A percentile compares a stretch with the other conserved stretches of the same genome.
Evolutionary conservation across 2,888 invertebrate species (phyloP).

Genomic region (Agrochola litura): DNA sequence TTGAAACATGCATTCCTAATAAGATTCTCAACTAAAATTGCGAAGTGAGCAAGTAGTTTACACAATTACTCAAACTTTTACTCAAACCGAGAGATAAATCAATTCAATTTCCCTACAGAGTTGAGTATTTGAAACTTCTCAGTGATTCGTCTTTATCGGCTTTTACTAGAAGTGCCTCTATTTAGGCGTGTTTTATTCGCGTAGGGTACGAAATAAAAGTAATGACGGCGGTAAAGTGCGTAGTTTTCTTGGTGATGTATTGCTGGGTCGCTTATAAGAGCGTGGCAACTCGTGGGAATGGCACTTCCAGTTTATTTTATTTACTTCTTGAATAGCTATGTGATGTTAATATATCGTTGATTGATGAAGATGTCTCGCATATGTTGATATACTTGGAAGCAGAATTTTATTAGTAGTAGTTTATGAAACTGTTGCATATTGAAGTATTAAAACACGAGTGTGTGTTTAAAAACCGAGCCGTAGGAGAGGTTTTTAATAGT

Average conservation of each 20-base stretch:
- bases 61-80: slow-evolving; percentile 23
- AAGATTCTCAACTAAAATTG: slow-evolving; percentile 19
- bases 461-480: no score
- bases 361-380: not conserved
- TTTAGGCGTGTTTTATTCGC: slow-evolving; percentile 38
- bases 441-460: no score
- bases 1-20: slow-evolving; percentile 30
- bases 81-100: slow-evolving; percentile 25
- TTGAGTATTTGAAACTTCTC: slow-evolving; percentile 19
- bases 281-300: slow-evolving; percentile 10
- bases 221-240: slow-evolving; percentile 34
- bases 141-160: slow-evolving; percentile 20
- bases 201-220: slow-evolving; percentile 43
- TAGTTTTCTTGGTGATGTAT: slow-evolving; percentile 38
- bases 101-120: slow-evolving; percentile 35
- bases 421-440: no score
- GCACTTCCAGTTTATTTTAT: slow-evolving; percentile 4
- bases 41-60: slow-evolving; percentile 14
- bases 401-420: not conserved
- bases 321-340: not conserved
- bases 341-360: not conserved
- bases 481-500: no score
- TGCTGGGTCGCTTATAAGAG: slow-evolving; percentile 4
- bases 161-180: slow-evolving; percentile 23
- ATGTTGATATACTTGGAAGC: not conserved